Percentiles rank a stretch among this genome's conserved stretches.
phyloP scores from a whole-genome alignment of 2,888 invertebrate genomes.

The Agrilus mali region DNA sequence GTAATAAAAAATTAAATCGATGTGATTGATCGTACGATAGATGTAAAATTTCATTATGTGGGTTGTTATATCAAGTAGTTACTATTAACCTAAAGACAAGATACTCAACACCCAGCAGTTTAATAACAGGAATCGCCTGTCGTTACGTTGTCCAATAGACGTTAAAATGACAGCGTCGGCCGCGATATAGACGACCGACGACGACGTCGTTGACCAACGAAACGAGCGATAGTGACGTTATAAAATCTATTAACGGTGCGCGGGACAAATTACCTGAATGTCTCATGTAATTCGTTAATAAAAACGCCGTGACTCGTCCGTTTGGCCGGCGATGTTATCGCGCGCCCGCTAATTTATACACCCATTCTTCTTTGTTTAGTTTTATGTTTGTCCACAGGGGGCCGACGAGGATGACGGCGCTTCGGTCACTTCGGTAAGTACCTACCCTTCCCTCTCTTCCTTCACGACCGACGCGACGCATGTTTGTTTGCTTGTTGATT shows the following conservation, averaged over 20 bases:
- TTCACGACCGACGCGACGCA: too few species aligned
- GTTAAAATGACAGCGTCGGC: conserved; percentile 1
- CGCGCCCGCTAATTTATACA: conserved; percentile 33
- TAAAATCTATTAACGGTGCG: conserved; percentile 22
- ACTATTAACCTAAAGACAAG: too few species aligned
- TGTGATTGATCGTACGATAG: too few species aligned
- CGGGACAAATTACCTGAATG: conserved; percentile 30
- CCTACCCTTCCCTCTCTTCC: conserved; percentile 7
- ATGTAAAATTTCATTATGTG: too few species aligned
- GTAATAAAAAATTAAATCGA: too few species aligned
- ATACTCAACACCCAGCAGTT: background rate
- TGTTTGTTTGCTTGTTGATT: conserved; percentile 11
- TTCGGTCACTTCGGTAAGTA: conserved; percentile 58
- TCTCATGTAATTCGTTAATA: conserved; percentile 31
- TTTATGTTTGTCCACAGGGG: conserved; percentile 45
- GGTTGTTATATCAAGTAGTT: too few species aligned
- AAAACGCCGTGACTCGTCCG: conserved; percentile 33
- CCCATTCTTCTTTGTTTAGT: conserved; percentile 32
- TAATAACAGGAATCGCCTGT: background rate
- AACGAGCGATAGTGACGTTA: conserved; percentile 15
- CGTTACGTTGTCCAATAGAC: background rate
- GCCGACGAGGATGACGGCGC: conserved; percentile 63
- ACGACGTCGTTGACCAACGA: conserved; percentile 2
- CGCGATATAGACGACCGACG: conserved; percentile 1
- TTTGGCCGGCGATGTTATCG: conserved; percentile 32